Evolutionary conservation across 2,888 invertebrate genomes (phyloP), one percentile per base, ranked within the genome.

Genomic region (Chalcis sispes): DNA sequence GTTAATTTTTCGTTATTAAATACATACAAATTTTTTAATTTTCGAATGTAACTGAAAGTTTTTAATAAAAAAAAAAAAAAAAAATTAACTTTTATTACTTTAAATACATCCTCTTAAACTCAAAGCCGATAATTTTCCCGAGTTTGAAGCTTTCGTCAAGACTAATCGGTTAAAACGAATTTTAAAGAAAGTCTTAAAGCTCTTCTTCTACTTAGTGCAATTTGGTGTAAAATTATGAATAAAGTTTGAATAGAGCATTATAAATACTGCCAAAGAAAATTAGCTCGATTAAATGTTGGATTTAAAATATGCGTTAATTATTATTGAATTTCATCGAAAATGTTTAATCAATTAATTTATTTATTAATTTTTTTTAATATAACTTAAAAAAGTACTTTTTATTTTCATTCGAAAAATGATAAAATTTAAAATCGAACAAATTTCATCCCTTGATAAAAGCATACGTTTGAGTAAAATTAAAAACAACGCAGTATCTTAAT

Each of bases 201-300:
- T 56, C 4, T 64, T n/a, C 56, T 29, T 62, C 56, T 36, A 40
- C 62, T 69, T 64, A 54, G 27, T 23, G 46, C n/a, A 74, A 62
- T 74, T 74, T 56, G 15, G 36, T 52, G 54, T 62, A 40, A 58
- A 74, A 67, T 74, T 69, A 56, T 56, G 67, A 74, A 61, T 66
- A 32, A 74, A 69, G 62, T 62, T 67, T 20, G 13, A 25, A 67
- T 23, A 7, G 15, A 1, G 40, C 23, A 61, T 42, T 29, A 29
- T 40, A 54, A 71, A 71, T 42, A 61, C 15, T 15, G 1, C 2
- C 1, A 32, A 13, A 40, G 8, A 36, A 40, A 54, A 62, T 62
- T 29, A 48, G 54, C 15, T 54, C 10, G 54, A 46, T 32, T 18
- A 1, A 36, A 29, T 20, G n/a, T 18, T 50, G 5, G 1, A 40